Base-by-base conservation (phyloP, 1,140 invertebrate genomes). In the Gerris buenoi region DNA sequence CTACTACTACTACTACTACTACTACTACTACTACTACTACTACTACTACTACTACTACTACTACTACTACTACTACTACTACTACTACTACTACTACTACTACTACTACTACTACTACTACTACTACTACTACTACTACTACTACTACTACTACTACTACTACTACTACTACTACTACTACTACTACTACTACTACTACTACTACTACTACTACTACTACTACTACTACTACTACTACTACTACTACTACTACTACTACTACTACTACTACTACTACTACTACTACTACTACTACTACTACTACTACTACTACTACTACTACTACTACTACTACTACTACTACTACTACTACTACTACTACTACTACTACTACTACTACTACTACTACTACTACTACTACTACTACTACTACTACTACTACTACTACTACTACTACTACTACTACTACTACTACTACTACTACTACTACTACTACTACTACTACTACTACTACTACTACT, bases 11-110 rank as follows among this genome's bases (percentile, higher is more conserved):
- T 56, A 56, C 46, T 56, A 56, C 46, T 56, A 56, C 46, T 56
- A 56, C 46, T 56, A 56, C 46, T 56, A 56, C 46, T 56, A 56
- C 46, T 56, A 56, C 46, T 56, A 56, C 46, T 56, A 56, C 46
- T 56, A 56, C 46, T 56, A 56, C 46, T 56, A 56, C 46, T 56
- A 56, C 46, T 56, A 56, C 46, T 56, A 56, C 46, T 56, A 56
- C 46, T 56, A 56, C 46, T 56, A 56, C 46, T 56, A 56, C 46
- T 56, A 56, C 46, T 56, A 56, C 46, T 56, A 56, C 46, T 56
- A 56, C 46, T 56, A 56, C 46, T 56, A 56, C 46, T 56, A 56
- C 46, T 56, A 56, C 46, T 56, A 56, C 46, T 56, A 56, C 46
- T 56, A 56, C 46, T 56, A 56, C 46, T 56, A 56, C 46, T 56